Evolutionary conservation across 2,797 vertebrate species (phyloP).

Genomic region (Pantherophis alleghaniensis): DNA sequence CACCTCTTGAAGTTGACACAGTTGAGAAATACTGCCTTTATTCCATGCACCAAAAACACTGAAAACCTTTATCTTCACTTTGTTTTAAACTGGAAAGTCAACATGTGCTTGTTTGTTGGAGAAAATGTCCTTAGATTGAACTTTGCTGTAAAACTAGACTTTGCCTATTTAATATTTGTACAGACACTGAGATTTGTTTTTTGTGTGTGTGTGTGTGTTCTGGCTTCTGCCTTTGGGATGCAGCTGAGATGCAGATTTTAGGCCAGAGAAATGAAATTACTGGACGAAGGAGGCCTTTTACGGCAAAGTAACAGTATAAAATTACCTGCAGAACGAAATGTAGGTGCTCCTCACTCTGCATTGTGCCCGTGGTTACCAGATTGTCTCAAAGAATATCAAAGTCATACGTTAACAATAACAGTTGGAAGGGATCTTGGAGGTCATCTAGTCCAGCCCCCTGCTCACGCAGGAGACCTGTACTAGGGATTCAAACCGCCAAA

Average conservation of each 20-base stretch:
- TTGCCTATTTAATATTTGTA: neutral
- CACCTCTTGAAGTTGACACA: too few relatives aligned
- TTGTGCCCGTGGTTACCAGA: accelerated
- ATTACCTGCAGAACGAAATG: neutral
- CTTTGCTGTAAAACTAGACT: neutral
- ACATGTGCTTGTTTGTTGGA: neutral
- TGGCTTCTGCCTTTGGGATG: neutral
- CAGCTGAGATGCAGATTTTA: too few relatives aligned
- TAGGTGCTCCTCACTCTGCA: neutral
- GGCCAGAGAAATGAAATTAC: neutral
- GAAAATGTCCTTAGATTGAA: neutral
- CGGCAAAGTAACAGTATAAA: neutral
- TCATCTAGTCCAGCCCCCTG: too few relatives aligned
- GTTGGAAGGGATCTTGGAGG: too few relatives aligned
- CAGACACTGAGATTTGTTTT: neutral
- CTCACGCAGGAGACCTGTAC: too few relatives aligned
- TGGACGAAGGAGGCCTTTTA: neutral
- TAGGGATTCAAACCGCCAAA: too few relatives aligned
- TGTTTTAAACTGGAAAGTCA: neutral
- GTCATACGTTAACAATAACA: neutral
- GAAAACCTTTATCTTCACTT: neutral
- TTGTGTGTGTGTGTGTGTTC: neutral
- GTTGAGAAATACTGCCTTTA: neutral
- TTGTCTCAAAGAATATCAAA: neutral
- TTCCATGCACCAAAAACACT: neutral